A percentile compares a stretch with the other conserved stretches of the same genome.
phyloP scores from a whole-genome alignment of 1,140 invertebrate genomes.

The Megalopta genalis region DNA sequence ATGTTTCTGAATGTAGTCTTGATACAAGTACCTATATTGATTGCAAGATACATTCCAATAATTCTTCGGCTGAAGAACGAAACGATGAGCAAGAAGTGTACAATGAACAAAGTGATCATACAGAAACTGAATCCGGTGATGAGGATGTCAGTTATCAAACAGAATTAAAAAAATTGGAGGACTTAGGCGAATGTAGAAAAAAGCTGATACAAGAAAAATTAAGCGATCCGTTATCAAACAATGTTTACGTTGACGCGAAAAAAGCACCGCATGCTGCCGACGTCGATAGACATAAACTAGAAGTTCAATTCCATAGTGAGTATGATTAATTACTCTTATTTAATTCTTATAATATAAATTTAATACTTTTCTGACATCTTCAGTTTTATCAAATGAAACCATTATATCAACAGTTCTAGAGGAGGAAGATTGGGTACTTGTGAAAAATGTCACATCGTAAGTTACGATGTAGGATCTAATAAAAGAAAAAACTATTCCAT shows the following conservation, averaged over 20 bases:
- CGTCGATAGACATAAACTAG: slow-evolving; percentile 52
- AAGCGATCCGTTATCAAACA: slow-evolving; percentile 38
- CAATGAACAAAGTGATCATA: slow-evolving; percentile 47
- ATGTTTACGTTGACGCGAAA: slow-evolving; percentile 55
- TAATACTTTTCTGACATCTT: slow-evolving; percentile 50
- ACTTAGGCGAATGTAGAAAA: slow-evolving; percentile 72
- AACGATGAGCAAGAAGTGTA: slow-evolving; percentile 39
- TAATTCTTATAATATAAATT: neutral
- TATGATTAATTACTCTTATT: slow-evolving; percentile 15
- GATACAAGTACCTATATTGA: slow-evolving; percentile 57
- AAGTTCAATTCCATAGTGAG: slow-evolving; percentile 71
- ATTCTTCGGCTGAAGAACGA: slow-evolving; percentile 18
- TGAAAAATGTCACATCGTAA: slow-evolving; percentile 51
- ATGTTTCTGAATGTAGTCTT: slow-evolving; percentile 37
- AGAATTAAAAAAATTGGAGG: slow-evolving; percentile 71
- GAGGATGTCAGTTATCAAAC: slow-evolving; percentile 73
- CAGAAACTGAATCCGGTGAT: slow-evolving; percentile 50
- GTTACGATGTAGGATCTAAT: slow-evolving; percentile 45
- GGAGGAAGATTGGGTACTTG: slow-evolving; percentile 76
- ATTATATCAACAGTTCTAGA: slow-evolving; percentile 67
- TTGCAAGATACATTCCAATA: slow-evolving; percentile 51
- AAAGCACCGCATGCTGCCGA: slow-evolving; percentile 41
- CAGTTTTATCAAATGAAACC: slow-evolving; percentile 73
- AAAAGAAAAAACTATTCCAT: slow-evolving; percentile 18
- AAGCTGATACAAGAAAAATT: slow-evolving; percentile 65